These are phyloP conservation scores for Epizoanthus illoricatus DNA, from an alignment of 92 coral and sea anemone genomes.

Conservation along the genomic window DNA sequence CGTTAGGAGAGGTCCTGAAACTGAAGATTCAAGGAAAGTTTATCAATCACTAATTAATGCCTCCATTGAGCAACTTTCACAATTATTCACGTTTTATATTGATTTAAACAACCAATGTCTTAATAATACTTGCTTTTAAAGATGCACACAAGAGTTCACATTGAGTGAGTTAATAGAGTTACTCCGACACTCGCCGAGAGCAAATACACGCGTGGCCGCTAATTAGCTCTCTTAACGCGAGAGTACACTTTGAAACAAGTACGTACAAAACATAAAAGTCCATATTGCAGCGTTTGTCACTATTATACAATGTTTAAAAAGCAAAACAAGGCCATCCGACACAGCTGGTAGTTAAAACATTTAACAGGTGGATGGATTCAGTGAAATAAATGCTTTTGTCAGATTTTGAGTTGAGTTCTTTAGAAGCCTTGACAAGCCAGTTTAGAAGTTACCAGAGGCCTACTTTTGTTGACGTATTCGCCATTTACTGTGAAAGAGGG, in stretches of 20 bases:
- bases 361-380: constrained; percentile 31
- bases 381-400: constrained; percentile 25
- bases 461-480: constrained; percentile 10
- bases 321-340: constrained; percentile 38
- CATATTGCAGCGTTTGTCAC: constrained; percentile 30
- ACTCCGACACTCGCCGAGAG: not conserved
- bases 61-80: constrained; percentile 19
- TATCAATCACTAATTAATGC: constrained; percentile 14
- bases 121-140: constrained; percentile 25
- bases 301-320: constrained; percentile 41
- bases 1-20: not conserved
- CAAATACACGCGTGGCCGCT: constrained; percentile 16
- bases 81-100: constrained; percentile 6
- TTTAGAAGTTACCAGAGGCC: not conserved
- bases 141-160: constrained; percentile 18
- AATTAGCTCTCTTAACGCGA: constrained; percentile 28
- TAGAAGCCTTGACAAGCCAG: not conserved
- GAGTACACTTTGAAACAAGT: constrained; percentile 33
- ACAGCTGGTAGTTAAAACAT: constrained; percentile 41
- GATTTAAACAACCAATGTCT: constrained; percentile 4
- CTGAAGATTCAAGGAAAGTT: not conserved
- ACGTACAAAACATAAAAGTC: constrained; percentile 3
- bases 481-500: constrained; percentile 32
- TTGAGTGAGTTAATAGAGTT: constrained; percentile 11
- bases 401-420: constrained; percentile 4